phyloP scores from a whole-genome alignment of 2,888 invertebrate genomes.

The Dendrolimus pini region DNA sequence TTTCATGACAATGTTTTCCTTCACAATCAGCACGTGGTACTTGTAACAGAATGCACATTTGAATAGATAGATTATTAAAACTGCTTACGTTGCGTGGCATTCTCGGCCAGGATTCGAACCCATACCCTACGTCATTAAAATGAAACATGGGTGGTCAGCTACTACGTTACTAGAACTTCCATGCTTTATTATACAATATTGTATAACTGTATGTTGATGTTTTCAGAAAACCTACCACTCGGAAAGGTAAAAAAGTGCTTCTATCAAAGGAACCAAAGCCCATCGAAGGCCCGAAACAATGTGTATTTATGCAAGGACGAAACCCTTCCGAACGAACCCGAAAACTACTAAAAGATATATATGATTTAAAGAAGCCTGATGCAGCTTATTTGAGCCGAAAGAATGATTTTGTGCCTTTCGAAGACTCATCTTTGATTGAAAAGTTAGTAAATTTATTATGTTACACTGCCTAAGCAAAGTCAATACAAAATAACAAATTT shows the following conservation, averaged over 20 bases:
- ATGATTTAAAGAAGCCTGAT: conserved; percentile 90
- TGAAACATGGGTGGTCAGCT: too few species aligned
- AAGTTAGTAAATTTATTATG: conserved; percentile 58
- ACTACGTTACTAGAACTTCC: neutral
- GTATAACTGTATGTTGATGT: neutral
- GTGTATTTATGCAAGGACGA: conserved; percentile 90
- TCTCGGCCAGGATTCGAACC: too few species aligned
- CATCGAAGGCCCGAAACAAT: conserved; percentile 90
- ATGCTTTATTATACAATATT: neutral
- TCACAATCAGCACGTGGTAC: too few species aligned
- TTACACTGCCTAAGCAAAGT: too few species aligned
- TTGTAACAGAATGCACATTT: too few species aligned
- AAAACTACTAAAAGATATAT: conserved; percentile 89
- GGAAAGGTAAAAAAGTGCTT: conserved; percentile 90
- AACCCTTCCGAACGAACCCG: conserved; percentile 84
- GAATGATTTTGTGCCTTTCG: conserved; percentile 95
- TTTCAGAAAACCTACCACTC: conserved; percentile 90
- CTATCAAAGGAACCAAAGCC: conserved; percentile 90
- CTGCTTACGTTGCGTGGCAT: too few species aligned
- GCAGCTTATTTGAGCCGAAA: conserved; percentile 85
- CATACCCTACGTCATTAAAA: too few species aligned
- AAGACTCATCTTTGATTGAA: conserved; percentile 90
- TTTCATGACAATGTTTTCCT: too few species aligned
- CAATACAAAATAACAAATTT: too few species aligned
- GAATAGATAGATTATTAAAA: too few species aligned